A percentile compares a stretch with the other conserved stretches of the same genome.
phyloP scores from a whole-genome alignment of 2,113 vertebrate genomes.

The Atractosteus spatula region DNA sequence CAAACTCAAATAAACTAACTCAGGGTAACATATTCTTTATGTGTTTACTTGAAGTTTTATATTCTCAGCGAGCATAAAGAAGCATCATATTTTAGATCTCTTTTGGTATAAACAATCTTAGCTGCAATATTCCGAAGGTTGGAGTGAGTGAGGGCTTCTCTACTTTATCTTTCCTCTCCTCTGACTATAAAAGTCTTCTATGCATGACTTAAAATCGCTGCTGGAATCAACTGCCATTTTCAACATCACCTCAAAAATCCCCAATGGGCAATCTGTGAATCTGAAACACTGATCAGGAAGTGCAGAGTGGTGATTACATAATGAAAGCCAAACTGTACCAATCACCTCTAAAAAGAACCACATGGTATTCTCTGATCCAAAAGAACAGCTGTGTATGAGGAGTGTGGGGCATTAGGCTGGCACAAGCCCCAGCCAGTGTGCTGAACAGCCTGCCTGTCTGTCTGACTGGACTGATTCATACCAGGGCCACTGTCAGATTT shows the following conservation, averaged over 20 bases:
- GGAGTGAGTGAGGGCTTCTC: neutral
- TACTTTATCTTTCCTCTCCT: neutral
- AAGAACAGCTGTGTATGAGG: neutral
- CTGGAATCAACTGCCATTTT: conserved; percentile 7
- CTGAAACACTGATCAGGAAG: conserved; percentile 21
- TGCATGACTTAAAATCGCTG: neutral
- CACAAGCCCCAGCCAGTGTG: neutral
- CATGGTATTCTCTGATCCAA: conserved; percentile 6
- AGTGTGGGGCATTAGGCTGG: neutral
- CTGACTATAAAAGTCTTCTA: neutral
- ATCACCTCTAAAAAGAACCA: conserved; percentile 20
- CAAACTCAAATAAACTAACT: conserved; percentile 4
- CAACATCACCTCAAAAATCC: conserved; percentile 13
- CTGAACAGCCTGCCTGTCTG: neutral
- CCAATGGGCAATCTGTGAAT: conserved; percentile 13
- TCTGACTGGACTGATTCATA: too few relatives aligned
- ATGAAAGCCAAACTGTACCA: conserved; percentile 22
- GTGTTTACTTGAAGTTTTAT: neutral
- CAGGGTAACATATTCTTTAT: neutral
- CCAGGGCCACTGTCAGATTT: too few relatives aligned
- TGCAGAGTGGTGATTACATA: conserved; percentile 16
- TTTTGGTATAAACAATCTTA: too few relatives aligned
- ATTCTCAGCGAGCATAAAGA: neutral
- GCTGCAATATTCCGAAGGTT: neutral
- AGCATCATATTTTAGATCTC: conserved; percentile 18